Evolutionary conservation across 2,888 invertebrate genomes (phyloP), one percentile per base, ranked within the genome.

Genomic region (Dasypolia templi): DNA sequence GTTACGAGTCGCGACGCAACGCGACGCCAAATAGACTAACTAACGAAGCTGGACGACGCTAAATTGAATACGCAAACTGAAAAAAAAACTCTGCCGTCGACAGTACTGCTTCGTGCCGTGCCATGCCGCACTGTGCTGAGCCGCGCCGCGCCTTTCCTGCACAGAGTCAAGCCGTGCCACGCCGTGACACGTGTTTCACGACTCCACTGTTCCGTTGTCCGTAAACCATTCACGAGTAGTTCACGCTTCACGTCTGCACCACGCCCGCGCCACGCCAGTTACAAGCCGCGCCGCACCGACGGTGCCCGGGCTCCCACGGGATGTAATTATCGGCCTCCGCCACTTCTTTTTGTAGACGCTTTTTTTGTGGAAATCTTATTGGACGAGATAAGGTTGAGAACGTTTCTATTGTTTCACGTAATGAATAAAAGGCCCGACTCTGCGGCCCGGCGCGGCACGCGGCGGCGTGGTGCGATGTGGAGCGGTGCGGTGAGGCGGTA

Each of bases 291-390:
- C 32, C 12, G 32, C 39, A 26, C 17, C 68, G 65, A 39, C 51
- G 4, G 51, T 35, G 26, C 46, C 44, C 44, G 70, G 59, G 22
- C 68, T 76, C 86, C 73, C 85, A 80, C 82, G 87, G 87, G 89
- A 87, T 82, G 86, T 87, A 84, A 89, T 90, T 87, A 90, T 84
- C 81, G 62, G 68, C 76, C 83, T 81, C 74, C 80, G 82, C 75
- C 79, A 77, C 83, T 86, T 84, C 83, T 85, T 86, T 88, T 87
- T 75, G 73, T 74, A 78, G 75, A 76, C 63, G 68, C 66, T 82
- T 85, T 87, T n/a, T 85, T 88, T 86, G 84, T 83, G 79, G 67
- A 64, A 83, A 85, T 88, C 89, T 89, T 89, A 88, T 85, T 85
- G 86, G 77, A 72, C 19, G 82, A 89, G 89, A 90, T 88, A 89